phyloP scores from a whole-genome alignment of 2,888 invertebrate genomes.

The Amiota minor region DNA sequence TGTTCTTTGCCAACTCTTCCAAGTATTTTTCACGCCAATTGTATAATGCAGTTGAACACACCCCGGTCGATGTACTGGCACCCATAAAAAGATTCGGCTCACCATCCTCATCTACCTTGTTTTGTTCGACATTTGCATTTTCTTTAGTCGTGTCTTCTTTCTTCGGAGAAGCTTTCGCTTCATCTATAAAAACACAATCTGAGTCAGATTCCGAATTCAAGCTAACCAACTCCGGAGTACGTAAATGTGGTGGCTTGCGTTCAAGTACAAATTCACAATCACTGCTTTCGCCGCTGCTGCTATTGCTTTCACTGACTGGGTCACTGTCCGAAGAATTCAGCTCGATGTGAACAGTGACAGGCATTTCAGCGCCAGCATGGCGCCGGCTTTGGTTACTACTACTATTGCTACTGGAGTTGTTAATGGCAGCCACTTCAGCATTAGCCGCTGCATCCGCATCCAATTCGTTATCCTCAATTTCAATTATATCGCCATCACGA shows the following conservation, averaged over 20 bases:
- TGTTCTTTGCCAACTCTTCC: slow-evolving; percentile 11
- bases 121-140: neutral
- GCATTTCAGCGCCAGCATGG: slow-evolving; percentile 51
- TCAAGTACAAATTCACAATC: slow-evolving; percentile 73
- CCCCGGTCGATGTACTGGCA: slow-evolving; percentile 68
- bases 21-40: slow-evolving; percentile 29
- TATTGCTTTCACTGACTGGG: slow-evolving; percentile 58
- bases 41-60: slow-evolving; percentile 40
- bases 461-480: slow-evolving; percentile 60
- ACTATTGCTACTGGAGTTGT: slow-evolving; percentile 53
- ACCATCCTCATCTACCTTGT: neutral
- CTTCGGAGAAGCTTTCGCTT: slow-evolving; percentile 49
- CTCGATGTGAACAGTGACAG: slow-evolving; percentile 66
- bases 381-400: slow-evolving; percentile 44
- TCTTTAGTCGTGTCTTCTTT: slow-evolving; percentile 20
- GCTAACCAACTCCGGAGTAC: slow-evolving; percentile 73
- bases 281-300: slow-evolving; percentile 59
- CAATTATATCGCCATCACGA: slow-evolving; percentile 61
- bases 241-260: slow-evolving; percentile 72
- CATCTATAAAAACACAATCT: slow-evolving; percentile 72
- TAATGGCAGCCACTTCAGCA: slow-evolving; percentile 59
- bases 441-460: slow-evolving; percentile 43
- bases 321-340: slow-evolving; percentile 59
- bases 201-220: slow-evolving; percentile 71
- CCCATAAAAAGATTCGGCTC: slow-evolving; percentile 58